These are phyloP conservation scores for Tachina fera DNA, from an alignment of 2,888 invertebrate species.

Conservation along the genomic window DNA sequence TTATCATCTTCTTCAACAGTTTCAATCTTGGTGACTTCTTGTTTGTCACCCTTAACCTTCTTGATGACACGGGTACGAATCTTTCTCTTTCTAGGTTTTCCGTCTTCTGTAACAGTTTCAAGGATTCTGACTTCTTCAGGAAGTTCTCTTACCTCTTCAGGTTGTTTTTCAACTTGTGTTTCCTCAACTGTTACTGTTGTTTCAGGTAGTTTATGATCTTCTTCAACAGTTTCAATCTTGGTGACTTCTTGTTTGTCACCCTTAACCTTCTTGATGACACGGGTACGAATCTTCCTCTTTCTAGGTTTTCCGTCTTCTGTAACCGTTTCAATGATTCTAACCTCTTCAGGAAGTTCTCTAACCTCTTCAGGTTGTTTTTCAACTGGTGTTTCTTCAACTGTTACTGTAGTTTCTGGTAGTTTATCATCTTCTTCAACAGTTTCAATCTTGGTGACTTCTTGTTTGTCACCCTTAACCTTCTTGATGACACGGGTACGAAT, in stretches of 20 bases:
- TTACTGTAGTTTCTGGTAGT: constrained; percentile 33
- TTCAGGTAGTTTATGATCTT: constrained; percentile 15
- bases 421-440: constrained; percentile 45
- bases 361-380: constrained; percentile 17
- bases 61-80: constrained; percentile 29
- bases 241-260: constrained; percentile 45
- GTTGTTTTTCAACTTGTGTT: constrained; percentile 1
- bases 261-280: constrained; percentile 33
- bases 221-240: constrained; percentile 36
- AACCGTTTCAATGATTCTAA: constrained; percentile 15
- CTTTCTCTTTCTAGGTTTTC: constrained; percentile 27
- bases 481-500: constrained; percentile 41
- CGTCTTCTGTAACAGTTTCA: constrained; percentile 19
- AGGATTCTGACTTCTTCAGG: constrained; percentile 19
- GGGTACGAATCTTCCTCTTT: constrained; percentile 45
- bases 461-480: constrained; percentile 36
- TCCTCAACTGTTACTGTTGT: constrained; percentile 25
- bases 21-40: constrained; percentile 42
- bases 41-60: constrained; percentile 33
- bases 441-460: constrained; percentile 43
- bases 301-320: constrained; percentile 32
- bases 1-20: constrained; percentile 23
- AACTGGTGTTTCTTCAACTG: constrained; percentile 27
- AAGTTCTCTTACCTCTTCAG: constrained; percentile 5
- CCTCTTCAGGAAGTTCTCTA: constrained; percentile 34